phyloP scores from a whole-genome alignment of 2,797 vertebrate genomes.

The Urosaurus nigricauda region DNA sequence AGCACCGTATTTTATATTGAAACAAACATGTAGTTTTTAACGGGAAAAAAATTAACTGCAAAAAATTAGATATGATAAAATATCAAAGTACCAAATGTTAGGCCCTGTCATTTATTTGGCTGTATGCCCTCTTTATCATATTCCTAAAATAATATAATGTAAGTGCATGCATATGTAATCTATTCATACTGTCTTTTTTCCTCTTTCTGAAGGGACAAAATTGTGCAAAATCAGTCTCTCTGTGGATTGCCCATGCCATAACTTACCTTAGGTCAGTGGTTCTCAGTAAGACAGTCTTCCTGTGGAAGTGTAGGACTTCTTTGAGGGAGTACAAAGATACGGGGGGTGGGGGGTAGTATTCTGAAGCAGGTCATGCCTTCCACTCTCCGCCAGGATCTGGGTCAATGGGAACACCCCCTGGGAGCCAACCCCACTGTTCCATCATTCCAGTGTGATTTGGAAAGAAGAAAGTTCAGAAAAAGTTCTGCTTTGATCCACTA shows the following conservation, averaged over 20 bases:
- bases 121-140: neutral
- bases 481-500: neutral
- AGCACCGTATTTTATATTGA: constrained; percentile 2
- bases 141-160: neutral
- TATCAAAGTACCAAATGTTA: constrained; percentile 10
- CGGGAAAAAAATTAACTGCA: constrained; percentile 2
- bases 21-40: constrained; percentile 30
- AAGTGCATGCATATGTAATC: neutral
- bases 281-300: neutral
- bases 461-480: neutral
- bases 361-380: neutral
- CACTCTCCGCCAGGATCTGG: neutral
- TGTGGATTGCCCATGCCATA: neutral
- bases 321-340: neutral
- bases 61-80: constrained; percentile 31
- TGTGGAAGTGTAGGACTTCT: neutral
- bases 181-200: neutral
- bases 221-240: neutral
- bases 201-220: neutral
- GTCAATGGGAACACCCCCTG: neutral
- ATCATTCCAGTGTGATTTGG: neutral
- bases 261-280: neutral
- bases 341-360: neutral
- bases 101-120: no score
- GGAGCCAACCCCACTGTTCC: neutral